A percentile compares a stretch with the other conserved stretches of the same genome.
These are phyloP conservation scores for Camponotus vicinus DNA, from an alignment of 1,140 invertebrate species.

Conservation along the genomic window DNA sequence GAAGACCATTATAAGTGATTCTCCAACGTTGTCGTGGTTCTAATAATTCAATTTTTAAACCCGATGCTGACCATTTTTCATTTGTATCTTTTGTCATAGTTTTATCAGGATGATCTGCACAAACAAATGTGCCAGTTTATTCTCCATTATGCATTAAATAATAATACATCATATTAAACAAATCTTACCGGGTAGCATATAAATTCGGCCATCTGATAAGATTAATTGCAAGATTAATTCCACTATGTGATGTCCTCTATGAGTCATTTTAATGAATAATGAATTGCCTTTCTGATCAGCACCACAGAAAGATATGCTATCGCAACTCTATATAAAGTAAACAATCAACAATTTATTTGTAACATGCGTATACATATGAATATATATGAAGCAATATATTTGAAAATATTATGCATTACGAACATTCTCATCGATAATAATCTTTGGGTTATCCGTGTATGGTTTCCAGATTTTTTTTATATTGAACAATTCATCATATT, in stretches of 20 bases:
- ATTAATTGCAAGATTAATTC: conserved; percentile 85
- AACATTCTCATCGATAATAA: conserved; percentile 60
- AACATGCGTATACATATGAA: no score
- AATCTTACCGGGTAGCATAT: conserved; percentile 85
- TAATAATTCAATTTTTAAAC: conserved; percentile 87
- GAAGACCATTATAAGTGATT: conserved; percentile 88
- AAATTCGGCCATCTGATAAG: conserved; percentile 84
- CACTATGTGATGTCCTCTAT: conserved; percentile 76
- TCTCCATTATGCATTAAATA: neutral
- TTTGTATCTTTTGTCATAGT: conserved; percentile 76
- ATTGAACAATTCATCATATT: neutral
- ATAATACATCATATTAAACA: neutral
- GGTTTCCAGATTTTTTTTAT: conserved; percentile 1
- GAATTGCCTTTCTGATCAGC: conserved; percentile 83
- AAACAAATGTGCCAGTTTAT: conserved; percentile 8
- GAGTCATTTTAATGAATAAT: conserved; percentile 83
- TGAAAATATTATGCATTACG: neutral
- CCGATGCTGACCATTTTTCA: conserved; percentile 86
- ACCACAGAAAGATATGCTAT: conserved; percentile 81
- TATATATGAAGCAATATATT: neutral
- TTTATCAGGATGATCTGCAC: conserved; percentile 84
- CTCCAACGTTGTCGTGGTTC: conserved; percentile 86
- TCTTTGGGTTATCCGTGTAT: neutral
- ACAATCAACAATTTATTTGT: neutral
- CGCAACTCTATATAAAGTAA: conserved; percentile 75